phyloP scores from a whole-genome alignment of 2,888 invertebrate genomes.

The Dicranocentrus wangi region DNA sequence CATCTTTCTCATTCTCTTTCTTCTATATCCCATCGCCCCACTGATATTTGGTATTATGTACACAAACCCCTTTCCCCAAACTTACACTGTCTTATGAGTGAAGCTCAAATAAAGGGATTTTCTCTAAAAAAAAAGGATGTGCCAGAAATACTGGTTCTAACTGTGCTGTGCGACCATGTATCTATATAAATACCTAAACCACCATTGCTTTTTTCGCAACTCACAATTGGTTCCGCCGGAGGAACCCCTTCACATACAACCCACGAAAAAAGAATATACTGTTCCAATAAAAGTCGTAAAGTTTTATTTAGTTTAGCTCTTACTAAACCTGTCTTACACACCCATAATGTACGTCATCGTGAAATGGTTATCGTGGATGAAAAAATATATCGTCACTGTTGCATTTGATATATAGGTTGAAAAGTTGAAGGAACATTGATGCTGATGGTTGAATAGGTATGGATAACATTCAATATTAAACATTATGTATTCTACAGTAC shows the following conservation, averaged over 20 bases:
- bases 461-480: too few species aligned
- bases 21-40: constrained; percentile 8
- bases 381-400: constrained; percentile 8
- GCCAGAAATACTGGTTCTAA: neutral
- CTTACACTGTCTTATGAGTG: constrained; percentile 25
- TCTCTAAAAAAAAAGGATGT: constrained; percentile 21
- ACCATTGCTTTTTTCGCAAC: constrained; percentile 17
- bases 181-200: neutral
- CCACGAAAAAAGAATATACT: constrained; percentile 27
- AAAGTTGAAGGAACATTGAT: too few species aligned
- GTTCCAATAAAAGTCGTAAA: constrained; percentile 57
- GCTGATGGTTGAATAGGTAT: too few species aligned
- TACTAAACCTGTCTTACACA: constrained; percentile 11
- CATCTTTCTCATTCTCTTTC: constrained; percentile 1
- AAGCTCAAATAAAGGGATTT: constrained; percentile 43
- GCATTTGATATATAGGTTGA: neutral
- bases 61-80: neutral
- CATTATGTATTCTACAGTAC: too few species aligned
- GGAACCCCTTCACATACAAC: constrained; percentile 20
- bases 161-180: neutral
- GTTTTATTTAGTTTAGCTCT: constrained; percentile 48
- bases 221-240: constrained; percentile 38
- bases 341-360: neutral
- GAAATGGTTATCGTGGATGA: constrained; percentile 15
- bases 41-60: constrained; percentile 18